These are phyloP conservation scores for Lysandra coridon DNA, from an alignment of 2,888 invertebrate species.

Conservation along the genomic window DNA sequence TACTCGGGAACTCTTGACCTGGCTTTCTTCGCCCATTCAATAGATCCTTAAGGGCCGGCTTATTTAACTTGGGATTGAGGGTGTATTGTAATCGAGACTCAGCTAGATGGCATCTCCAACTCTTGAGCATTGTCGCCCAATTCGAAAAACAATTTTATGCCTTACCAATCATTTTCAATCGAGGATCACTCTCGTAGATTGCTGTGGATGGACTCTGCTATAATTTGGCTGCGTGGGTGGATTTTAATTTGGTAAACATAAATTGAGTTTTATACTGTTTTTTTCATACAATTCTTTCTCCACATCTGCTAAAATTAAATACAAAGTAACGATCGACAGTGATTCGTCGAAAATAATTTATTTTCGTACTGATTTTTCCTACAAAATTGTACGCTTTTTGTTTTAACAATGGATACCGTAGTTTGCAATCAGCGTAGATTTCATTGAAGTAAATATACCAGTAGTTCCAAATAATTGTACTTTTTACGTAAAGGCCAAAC, in stretches of 20 bases:
- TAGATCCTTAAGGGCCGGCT: slow-evolving; percentile 46
- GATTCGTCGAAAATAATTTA: slow-evolving; percentile 23
- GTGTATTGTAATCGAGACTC: slow-evolving; percentile 48
- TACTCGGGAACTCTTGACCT: slow-evolving; percentile 46
- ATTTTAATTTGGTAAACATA: neutral
- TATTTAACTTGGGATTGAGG: slow-evolving; percentile 52
- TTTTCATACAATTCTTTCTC: slow-evolving; percentile 23
- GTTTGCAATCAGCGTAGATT: slow-evolving; percentile 39
- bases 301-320: slow-evolving; percentile 31
- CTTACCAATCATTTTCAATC: slow-evolving; percentile 35
- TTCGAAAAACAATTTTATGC: slow-evolving; percentile 40
- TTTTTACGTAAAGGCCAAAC: neutral
- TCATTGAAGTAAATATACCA: slow-evolving; percentile 35
- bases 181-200: neutral
- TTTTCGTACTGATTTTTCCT: slow-evolving; percentile 47
- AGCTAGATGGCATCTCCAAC: slow-evolving; percentile 39
- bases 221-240: neutral
- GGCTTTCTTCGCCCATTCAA: slow-evolving; percentile 47
- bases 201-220: neutral
- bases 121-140: slow-evolving; percentile 39
- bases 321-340: slow-evolving; percentile 33
- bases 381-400: slow-evolving; percentile 31
- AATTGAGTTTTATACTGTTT: neutral
- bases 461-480: neutral
- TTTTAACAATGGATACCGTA: slow-evolving; percentile 34